Percentiles rank a stretch among this genome's conserved stretches.
phyloP scores from a whole-genome alignment of 2,113 vertebrate genomes.

The Cygnus buccinator region DNA sequence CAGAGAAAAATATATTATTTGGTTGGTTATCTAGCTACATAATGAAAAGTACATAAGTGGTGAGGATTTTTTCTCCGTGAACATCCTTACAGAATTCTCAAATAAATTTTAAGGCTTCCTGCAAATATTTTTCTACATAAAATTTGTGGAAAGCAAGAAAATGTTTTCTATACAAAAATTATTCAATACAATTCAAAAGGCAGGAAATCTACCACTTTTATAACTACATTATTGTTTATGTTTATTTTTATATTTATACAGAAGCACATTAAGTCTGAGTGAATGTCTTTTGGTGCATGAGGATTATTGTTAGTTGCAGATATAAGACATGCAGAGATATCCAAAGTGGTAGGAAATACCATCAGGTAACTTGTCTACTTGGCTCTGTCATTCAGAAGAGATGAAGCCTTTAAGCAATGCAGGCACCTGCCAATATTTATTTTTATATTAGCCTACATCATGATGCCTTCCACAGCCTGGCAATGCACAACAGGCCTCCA shows the following conservation, averaged over 20 bases:
- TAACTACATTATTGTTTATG: not conserved
- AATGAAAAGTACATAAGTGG: constrained; percentile 34
- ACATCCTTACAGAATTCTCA: not conserved
- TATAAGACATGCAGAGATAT: not conserved
- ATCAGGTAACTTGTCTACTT: not conserved
- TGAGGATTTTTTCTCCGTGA: constrained; percentile 5
- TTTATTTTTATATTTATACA: not conserved
- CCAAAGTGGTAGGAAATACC: not conserved
- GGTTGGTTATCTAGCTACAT: constrained; percentile 30
- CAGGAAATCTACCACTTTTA: not conserved
- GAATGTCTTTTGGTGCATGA: not conserved
- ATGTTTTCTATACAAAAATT: not conserved
- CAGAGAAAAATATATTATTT: constrained; percentile 63
- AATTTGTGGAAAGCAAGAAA: not conserved
- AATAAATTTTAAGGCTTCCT: not conserved
- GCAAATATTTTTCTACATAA: not conserved
- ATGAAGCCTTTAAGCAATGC: not conserved
- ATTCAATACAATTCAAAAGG: not conserved
- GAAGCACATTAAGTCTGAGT: not conserved
- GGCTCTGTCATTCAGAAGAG: not conserved
- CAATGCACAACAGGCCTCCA: not conserved
- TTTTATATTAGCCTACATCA: not conserved
- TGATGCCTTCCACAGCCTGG: not conserved
- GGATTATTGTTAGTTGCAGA: not conserved
- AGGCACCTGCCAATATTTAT: not conserved